Conservation (phyloP, 2,797 vertebrate genomes). For the Tapirus indicus region DNA sequence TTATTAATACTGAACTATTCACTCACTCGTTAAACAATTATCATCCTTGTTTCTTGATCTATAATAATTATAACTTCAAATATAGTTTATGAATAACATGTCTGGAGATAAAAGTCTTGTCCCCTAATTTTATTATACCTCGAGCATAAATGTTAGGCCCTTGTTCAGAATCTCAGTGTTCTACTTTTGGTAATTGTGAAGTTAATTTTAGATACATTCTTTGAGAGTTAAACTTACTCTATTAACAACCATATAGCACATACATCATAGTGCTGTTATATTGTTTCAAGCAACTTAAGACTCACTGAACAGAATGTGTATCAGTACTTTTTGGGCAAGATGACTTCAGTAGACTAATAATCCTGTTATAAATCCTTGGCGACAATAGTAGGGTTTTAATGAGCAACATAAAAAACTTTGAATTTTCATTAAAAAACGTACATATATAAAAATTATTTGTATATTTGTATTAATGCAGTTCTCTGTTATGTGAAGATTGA, state of each 20-base stretch:
- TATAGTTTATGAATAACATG: neutral
- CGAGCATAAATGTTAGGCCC: neutral
- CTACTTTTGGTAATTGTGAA: constrained; percentile 26
- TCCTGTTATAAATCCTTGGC: neutral
- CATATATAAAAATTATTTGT: neutral
- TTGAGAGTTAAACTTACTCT: constrained; percentile 8
- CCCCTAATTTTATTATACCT: neutral
- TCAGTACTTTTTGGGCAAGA: neutral
- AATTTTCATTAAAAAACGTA: constrained; percentile 41
- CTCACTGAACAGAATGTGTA: neutral
- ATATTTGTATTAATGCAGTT: neutral
- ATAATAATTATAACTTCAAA: constrained; percentile 13
- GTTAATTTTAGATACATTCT: neutral
- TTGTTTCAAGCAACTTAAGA: constrained; percentile 3
- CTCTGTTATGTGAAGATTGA: neutral
- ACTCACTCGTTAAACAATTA: neutral
- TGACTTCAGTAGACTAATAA: neutral
- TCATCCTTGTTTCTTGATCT: neutral
- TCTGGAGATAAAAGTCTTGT: neutral
- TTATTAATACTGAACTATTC: constrained; percentile 26
- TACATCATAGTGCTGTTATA: neutral
- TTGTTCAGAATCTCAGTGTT: neutral
- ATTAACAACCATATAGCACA: neutral
- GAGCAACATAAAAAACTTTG: neutral
- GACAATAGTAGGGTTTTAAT: neutral